A percentile compares a stretch with the other conserved stretches of the same genome.
phyloP scores from a whole-genome alignment of 2,797 vertebrate species.

The Gobio occitaniae region DNA sequence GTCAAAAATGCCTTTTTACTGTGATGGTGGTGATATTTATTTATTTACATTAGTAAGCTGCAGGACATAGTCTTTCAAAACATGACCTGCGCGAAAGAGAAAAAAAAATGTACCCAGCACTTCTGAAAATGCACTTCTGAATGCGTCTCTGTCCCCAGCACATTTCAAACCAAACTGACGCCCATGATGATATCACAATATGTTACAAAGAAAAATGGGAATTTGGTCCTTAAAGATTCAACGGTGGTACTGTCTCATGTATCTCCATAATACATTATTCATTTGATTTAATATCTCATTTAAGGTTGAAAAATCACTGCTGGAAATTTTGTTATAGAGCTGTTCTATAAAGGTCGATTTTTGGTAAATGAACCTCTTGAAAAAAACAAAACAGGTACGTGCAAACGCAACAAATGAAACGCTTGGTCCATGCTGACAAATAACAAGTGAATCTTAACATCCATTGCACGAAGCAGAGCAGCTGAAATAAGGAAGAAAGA shows the following conservation, averaged over 20 bases:
- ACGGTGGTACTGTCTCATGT: constrained; percentile 58
- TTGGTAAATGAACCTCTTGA: constrained; percentile 56
- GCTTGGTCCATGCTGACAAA: constrained; percentile 82
- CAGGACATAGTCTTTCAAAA: too few relatives aligned
- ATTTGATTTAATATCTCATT: constrained; percentile 33
- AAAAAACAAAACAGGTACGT: constrained; percentile 62
- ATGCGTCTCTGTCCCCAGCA: too few relatives aligned
- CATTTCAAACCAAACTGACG: too few relatives aligned
- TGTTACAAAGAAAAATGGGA: constrained; percentile 52
- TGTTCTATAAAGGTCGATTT: constrained; percentile 14
- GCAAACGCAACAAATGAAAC: constrained; percentile 74
- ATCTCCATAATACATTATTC: constrained; percentile 57
- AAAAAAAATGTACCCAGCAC: too few relatives aligned
- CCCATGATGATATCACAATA: constrained; percentile 50
- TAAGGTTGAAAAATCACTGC: background rate
- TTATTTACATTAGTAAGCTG: too few relatives aligned
- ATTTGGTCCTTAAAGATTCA: constrained; percentile 70
- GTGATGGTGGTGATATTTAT: too few relatives aligned
- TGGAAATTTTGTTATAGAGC: constrained; percentile 35
- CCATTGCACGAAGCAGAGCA: constrained; percentile 46
- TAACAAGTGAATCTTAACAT: constrained; percentile 63
- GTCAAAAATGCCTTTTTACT: too few relatives aligned
- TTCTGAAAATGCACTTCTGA: too few relatives aligned
- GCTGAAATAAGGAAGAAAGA: constrained; percentile 64
- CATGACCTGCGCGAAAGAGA: too few relatives aligned